Evolutionary conservation across 1,140 invertebrate species (phyloP).

Genomic region (Drosophila elegans): DNA sequence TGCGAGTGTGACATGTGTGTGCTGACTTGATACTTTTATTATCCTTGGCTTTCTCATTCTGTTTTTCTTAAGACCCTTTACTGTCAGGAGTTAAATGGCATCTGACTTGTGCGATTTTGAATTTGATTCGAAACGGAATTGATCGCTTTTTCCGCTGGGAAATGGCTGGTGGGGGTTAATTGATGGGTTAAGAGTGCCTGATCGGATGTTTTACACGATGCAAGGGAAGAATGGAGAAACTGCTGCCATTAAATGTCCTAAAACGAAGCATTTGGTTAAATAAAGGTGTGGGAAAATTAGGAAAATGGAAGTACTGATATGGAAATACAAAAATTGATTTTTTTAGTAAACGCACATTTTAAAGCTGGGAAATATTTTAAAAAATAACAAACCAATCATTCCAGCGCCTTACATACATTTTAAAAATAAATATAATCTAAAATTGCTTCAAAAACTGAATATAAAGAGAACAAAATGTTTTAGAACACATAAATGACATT

Average conservation of each 20-base stretch:
- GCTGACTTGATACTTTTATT: conserved; percentile 52
- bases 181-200: conserved; percentile 12
- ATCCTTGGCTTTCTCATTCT: conserved; percentile 28
- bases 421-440: too few relatives aligned
- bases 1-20: conserved; percentile 30
- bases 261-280: too few relatives aligned
- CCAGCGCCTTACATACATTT: too few relatives aligned
- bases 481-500: too few relatives aligned
- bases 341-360: too few relatives aligned
- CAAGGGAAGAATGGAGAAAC: not conserved
- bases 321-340: too few relatives aligned
- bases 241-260: too few relatives aligned
- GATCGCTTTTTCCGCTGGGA: conserved; percentile 21
- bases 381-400: too few relatives aligned
- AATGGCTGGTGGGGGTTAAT: conserved; percentile 20
- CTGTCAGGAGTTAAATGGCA: conserved; percentile 60
- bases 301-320: not conserved
- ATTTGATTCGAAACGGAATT: conserved; percentile 44
- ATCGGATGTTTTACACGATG: not conserved
- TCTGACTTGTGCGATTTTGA: conserved; percentile 26
- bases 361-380: too few relatives aligned
- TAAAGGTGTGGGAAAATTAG: not conserved
- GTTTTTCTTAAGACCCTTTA: conserved; percentile 28
- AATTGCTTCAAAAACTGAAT: too few relatives aligned
- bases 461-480: too few relatives aligned